A percentile compares a stretch with the other conserved stretches of the same genome.
Conservation (phyloP, 1,140 invertebrate genomes). For the Caenorhabditis brenneri region DNA sequence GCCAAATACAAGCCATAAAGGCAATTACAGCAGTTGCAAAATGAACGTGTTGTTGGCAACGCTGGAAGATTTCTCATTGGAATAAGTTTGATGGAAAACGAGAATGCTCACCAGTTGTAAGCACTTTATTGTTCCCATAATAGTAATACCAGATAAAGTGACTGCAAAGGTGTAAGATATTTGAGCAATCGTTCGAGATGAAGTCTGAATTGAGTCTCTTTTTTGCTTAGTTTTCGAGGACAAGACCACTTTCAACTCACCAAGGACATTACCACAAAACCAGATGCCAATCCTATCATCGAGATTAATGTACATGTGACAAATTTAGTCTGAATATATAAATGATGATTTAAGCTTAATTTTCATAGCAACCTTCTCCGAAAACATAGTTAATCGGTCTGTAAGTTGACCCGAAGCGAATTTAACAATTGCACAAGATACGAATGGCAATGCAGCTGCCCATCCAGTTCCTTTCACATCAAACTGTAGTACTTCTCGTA, state of each 20-base stretch:
- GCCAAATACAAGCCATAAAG: conserved; percentile 21
- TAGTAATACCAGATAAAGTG: conserved; percentile 62
- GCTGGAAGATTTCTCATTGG: neutral
- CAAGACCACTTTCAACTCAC: neutral
- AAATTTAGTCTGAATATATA: conserved; percentile 45
- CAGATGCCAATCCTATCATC: conserved; percentile 58
- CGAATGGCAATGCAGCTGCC: conserved; percentile 13
- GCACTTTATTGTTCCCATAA: conserved; percentile 61
- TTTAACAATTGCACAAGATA: neutral
- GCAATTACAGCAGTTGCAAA: neutral
- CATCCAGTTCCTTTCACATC: conserved; percentile 24
- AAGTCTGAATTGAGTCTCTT: conserved; percentile 27
- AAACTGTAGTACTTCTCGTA: conserved; percentile 1
- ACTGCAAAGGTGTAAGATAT: conserved; percentile 60
- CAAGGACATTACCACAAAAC: conserved; percentile 41
- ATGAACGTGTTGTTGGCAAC: conserved; percentile 24
- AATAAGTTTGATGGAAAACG: neutral
- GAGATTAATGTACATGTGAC: conserved; percentile 62
- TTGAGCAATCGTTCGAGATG: conserved; percentile 49
- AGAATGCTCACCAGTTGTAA: conserved; percentile 62
- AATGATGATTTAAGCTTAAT: neutral
- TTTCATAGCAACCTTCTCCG: conserved; percentile 6
- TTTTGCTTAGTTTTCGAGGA: neutral
- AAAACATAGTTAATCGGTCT: conserved; percentile 59
- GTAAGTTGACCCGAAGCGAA: conserved; percentile 57